These are phyloP conservation scores for Acromyrmex heyeri DNA, from an alignment of 1,140 invertebrate genomes.

Conservation along the genomic window DNA sequence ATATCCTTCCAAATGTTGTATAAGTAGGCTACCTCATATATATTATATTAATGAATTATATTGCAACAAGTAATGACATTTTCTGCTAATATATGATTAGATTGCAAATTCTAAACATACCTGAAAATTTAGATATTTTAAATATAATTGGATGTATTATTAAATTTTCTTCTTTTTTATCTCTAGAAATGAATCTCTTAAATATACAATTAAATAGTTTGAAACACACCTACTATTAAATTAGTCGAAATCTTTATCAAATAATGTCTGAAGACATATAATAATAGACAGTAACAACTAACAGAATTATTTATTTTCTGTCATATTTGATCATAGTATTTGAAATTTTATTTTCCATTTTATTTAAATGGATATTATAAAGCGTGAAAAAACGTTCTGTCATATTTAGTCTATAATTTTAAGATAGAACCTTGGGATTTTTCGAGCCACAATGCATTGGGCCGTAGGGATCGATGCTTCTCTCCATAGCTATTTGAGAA, in stretches of 20 bases:
- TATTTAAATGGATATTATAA: background rate
- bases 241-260: slow-evolving; percentile 6
- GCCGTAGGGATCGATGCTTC: slow-evolving; percentile 27
- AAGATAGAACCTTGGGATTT: background rate
- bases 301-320: background rate
- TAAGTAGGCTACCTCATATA: slow-evolving; percentile 18
- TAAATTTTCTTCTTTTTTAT: background rate
- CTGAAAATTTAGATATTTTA: background rate
- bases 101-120: background rate
- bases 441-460: background rate
- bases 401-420: background rate
- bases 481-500: slow-evolving; percentile 34
- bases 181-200: background rate
- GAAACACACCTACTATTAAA: background rate
- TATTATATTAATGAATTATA: slow-evolving; percentile 11
- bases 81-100: slow-evolving; percentile 4
- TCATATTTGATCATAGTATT: background rate
- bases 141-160: background rate
- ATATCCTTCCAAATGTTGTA: background rate
- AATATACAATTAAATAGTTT: background rate
- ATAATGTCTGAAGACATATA: background rate
- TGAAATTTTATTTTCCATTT: background rate
- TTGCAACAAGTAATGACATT: background rate
- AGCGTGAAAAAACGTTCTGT: background rate
- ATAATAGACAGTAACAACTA: background rate